A percentile compares a stretch with the other conserved stretches of the same genome.
Conservation (phyloP, 2,113 vertebrate species). For the Syngnathus floridae region DNA sequence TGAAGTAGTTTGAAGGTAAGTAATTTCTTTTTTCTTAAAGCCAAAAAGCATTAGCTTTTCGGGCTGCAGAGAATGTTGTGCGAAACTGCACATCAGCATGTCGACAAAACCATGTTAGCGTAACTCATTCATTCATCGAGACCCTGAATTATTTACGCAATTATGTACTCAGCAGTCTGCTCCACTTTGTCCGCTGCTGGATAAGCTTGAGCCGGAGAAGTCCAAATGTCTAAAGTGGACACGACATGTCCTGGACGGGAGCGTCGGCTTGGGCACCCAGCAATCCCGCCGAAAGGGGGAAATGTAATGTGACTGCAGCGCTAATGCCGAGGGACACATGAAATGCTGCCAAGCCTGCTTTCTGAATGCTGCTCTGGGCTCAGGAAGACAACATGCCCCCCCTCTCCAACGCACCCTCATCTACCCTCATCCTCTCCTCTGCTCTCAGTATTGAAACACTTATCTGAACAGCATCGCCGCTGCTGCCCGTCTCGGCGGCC, state of each 20-base stretch:
- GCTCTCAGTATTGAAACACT: slow-evolving; percentile 39
- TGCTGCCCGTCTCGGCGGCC: slow-evolving; percentile 23
- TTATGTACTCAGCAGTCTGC: slow-evolving; percentile 48
- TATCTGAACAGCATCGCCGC: slow-evolving; percentile 44
- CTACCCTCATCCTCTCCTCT: slow-evolving; percentile 31
- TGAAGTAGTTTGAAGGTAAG: too few species aligned
- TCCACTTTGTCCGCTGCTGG: slow-evolving; percentile 54
- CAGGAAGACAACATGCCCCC: slow-evolving; percentile 30
- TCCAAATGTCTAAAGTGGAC: slow-evolving; percentile 54
- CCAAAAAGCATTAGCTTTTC: slow-evolving; percentile 9
- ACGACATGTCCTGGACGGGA: slow-evolving; percentile 55
- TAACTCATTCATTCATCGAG: slow-evolving; percentile 41
- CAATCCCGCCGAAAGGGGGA: slow-evolving; percentile 44
- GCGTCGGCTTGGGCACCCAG: slow-evolving; percentile 50
- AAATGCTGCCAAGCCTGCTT: slow-evolving; percentile 48
- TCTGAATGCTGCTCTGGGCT: slow-evolving; percentile 48
- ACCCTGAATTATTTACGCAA: slow-evolving; percentile 54
- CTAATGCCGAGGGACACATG: slow-evolving; percentile 59
- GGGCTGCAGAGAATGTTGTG: slow-evolving; percentile 13
- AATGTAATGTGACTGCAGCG: slow-evolving; percentile 63
- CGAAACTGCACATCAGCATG: slow-evolving; percentile 31
- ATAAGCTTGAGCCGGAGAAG: slow-evolving; percentile 45
- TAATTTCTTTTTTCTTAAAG: slow-evolving; percentile 8
- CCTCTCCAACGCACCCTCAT: slow-evolving; percentile 7
- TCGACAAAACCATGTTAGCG: slow-evolving; percentile 15